phyloP scores from a whole-genome alignment of 2,888 invertebrate genomes.

The Phortica okadai region DNA sequence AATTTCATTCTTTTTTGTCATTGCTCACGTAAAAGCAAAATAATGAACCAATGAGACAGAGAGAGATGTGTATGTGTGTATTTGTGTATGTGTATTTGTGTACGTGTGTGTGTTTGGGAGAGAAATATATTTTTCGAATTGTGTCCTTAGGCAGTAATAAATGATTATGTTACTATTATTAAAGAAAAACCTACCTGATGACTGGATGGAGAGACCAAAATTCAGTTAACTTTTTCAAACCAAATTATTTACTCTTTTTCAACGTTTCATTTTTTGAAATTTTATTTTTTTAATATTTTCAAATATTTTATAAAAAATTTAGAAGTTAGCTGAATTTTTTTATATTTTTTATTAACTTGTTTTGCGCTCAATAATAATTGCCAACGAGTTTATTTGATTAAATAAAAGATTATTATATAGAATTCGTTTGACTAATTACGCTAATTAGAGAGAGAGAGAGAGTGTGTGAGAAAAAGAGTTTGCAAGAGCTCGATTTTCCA shows the following conservation, averaged over 20 bases:
- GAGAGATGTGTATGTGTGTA: no score
- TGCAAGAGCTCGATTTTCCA: no score
- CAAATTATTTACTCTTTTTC: no score
- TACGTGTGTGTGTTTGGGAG: background rate
- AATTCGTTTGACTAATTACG: background rate
- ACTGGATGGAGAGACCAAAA: slow-evolving; percentile 42
- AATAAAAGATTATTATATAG: background rate
- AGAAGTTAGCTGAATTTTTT: background rate
- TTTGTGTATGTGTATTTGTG: background rate
- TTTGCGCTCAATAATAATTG: background rate
- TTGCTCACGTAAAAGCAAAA: no score
- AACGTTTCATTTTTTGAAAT: no score
- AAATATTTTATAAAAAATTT: no score
- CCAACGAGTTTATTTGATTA: background rate
- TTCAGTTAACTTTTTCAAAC: slow-evolving; percentile 40
- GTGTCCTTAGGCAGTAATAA: slow-evolving; percentile 1
- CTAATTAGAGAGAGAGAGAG: background rate
- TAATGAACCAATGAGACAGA: no score
- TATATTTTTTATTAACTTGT: background rate
- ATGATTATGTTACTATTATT: background rate
- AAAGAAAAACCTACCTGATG: slow-evolving; percentile 60
- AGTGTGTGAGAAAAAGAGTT: no score
- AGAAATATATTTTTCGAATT: background rate
- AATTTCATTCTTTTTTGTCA: no score
- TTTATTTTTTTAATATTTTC: no score